Conservation (phyloP, 2,113 vertebrate species). For the Galbula dea region DNA sequence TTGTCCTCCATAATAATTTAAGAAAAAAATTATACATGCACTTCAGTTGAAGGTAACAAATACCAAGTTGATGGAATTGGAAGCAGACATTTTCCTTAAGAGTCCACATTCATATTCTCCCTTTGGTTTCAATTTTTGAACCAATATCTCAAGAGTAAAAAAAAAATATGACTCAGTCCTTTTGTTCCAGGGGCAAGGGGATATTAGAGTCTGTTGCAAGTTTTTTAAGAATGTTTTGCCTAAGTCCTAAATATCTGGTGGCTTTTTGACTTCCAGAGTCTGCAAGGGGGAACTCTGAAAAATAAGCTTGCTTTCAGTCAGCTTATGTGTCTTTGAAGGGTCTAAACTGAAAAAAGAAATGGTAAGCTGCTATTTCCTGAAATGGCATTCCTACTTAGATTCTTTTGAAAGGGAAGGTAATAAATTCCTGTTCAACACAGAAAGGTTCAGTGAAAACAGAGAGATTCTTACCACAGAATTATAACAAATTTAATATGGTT, state of each 20-base stretch:
- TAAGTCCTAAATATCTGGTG: neutral
- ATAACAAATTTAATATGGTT: neutral
- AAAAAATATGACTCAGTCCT: neutral
- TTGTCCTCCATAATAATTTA: neutral
- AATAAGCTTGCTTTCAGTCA: neutral
- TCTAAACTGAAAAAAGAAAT: neutral
- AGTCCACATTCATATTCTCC: neutral
- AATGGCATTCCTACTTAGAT: neutral
- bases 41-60: neutral
- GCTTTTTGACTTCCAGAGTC: neutral
- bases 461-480: neutral
- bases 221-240: neutral
- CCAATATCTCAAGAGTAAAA: neutral
- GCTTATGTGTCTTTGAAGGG: neutral
- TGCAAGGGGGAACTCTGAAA: neutral
- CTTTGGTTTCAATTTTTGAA: neutral
- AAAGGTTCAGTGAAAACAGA: neutral
- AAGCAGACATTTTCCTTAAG: neutral
- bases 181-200: neutral
- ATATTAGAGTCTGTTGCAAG: neutral
- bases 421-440: neutral
- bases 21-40: neutral
- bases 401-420: neutral
- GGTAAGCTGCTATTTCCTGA: neutral
- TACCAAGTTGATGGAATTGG: neutral